Base-by-base conservation (phyloP, 2,888 invertebrate genomes). In the Xestoiulus laeticollis region DNA sequence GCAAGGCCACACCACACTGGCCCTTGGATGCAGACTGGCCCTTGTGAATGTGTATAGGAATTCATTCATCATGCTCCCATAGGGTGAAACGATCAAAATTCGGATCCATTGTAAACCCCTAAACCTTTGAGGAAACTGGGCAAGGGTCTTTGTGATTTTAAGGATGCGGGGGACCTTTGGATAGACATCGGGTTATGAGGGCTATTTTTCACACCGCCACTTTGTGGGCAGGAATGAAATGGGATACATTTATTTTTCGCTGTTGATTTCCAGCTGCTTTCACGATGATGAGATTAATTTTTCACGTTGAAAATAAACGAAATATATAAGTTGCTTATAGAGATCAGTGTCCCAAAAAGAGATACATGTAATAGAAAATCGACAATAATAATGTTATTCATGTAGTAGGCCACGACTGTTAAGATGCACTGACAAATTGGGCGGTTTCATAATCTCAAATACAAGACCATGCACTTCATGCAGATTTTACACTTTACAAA, bases 1-100 rank as follows among this genome's bases (percentile, higher is more conserved):
- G 22, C 53, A n/a, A 6, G 53, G 1, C 53, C 48, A 16, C n/a
- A n/a, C n/a, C 59, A 59, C 22, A 59, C 8, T 10, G n/a, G 68
- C 6, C 26, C 68, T 26, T 68, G 2, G 8, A 26, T 16, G 48
- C 16, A 19, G 48, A 14, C 19, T 26, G 19, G 26, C 26, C 68
- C 68, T 22, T 68, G 38, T 38, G 38, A 1, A 38, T 38, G 38
- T n/a, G n/a, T 22, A 26, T 68, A 26, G 26, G 68, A 68, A 30
- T 26, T 12, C 78, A 78, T 78, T 78, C 78, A 78, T 78, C 78
- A 78, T 30, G 14, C 30, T 78, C 78, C 78, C 78, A 30, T 48
- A 78, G 78, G 78, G 78, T 78, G 78, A 78, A 78, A 78, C 78
- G 78, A 30, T 78, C 78, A 32, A 30, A 78, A 30, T 16, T 30